Conservation (phyloP, 1,140 invertebrate species). For the Drosophila leontia region DNA sequence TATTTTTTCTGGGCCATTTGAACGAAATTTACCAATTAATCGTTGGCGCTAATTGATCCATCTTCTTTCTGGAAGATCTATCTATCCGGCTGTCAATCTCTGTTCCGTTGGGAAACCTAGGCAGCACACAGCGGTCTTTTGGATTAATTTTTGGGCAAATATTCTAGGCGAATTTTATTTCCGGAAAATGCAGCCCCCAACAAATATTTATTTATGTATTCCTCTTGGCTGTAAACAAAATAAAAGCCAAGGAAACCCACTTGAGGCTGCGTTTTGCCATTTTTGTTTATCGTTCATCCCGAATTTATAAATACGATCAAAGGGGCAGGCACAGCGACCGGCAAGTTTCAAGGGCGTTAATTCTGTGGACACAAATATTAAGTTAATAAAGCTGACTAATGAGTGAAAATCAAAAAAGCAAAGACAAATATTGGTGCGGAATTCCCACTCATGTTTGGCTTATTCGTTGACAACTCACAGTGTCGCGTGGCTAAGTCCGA, state of each 20-base stretch:
- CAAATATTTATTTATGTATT: slow-evolving; percentile 43
- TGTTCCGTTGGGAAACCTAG: neutral
- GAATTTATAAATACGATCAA: slow-evolving; percentile 33
- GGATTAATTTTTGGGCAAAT: slow-evolving; percentile 17
- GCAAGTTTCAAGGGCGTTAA: slow-evolving; percentile 23
- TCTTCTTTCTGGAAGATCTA: slow-evolving; percentile 5
- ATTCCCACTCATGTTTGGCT: slow-evolving; percentile 24
- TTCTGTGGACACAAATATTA: slow-evolving; percentile 7
- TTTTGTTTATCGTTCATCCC: slow-evolving; percentile 35
- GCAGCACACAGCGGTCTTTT: slow-evolving; percentile 3
- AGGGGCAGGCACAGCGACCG: neutral
- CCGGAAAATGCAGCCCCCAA: slow-evolving; percentile 25
- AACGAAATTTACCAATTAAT: slow-evolving; percentile 18
- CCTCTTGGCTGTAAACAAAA: slow-evolving; percentile 36
- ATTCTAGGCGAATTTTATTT: slow-evolving; percentile 31
- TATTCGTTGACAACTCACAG: slow-evolving; percentile 31
- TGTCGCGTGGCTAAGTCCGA: slow-evolving; percentile 49
- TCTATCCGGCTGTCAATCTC: slow-evolving; percentile 7
- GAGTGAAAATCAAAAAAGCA: slow-evolving; percentile 33
- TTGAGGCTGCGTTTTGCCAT: slow-evolving; percentile 32
- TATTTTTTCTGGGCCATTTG: neutral
- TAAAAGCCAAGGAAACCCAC: slow-evolving; percentile 36
- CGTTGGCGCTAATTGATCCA: slow-evolving; percentile 25
- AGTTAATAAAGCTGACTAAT: slow-evolving; percentile 8
- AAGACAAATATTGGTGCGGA: slow-evolving; percentile 35